Base-by-base conservation (phyloP, 23 tunicate genomes). In the Trididemnum nubilum region DNA sequence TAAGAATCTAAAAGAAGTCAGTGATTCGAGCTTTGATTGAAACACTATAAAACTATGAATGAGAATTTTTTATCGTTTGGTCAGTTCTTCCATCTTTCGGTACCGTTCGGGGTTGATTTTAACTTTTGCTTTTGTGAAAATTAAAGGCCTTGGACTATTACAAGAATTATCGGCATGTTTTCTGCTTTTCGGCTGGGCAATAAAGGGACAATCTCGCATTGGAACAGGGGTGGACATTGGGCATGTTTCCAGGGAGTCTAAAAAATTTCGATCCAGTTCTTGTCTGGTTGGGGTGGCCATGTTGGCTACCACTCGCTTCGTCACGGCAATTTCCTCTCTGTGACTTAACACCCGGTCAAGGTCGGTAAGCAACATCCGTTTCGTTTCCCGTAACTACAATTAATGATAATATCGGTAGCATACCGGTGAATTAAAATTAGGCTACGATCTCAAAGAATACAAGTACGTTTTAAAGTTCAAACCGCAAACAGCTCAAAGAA, bases 271-370 rank as follows among this genome's bases (percentile, higher is more conserved):
- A 34, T 83, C 72, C 28, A 0, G 15, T 2, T 18, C 39, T 22
- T 34, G 51, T 3, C 27, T 22, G 2, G 37, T 12, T 1, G 77
- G 76, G 2, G 88, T 58, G 25, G 73, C 37, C 85, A 92, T 75
- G 33, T 81, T 80, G 52, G 81, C 81, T 7, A 92, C 82, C 21
- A 87, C 87, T 30, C 82, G 85, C 36, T 82, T 87, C 70, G 87
- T 77, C 27, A 92, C 65, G 25, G 88, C 78, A 67, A 92, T 44
- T 63, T 92, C 97, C 72, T 92, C 84, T 51, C 90, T 74, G 51
- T 92, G 97, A 57, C 60, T 72, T 28, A 92, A 81, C 33, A 92
- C 59, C 33, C 87, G 74, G 27, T 92, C 97, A 71, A 92, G 74
- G 40, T 92, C 97, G 80, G 69, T 77, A 3, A 90, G 76, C 85